phyloP scores from a whole-genome alignment of 1,140 invertebrate species.

The Reticulitermes speratus region DNA sequence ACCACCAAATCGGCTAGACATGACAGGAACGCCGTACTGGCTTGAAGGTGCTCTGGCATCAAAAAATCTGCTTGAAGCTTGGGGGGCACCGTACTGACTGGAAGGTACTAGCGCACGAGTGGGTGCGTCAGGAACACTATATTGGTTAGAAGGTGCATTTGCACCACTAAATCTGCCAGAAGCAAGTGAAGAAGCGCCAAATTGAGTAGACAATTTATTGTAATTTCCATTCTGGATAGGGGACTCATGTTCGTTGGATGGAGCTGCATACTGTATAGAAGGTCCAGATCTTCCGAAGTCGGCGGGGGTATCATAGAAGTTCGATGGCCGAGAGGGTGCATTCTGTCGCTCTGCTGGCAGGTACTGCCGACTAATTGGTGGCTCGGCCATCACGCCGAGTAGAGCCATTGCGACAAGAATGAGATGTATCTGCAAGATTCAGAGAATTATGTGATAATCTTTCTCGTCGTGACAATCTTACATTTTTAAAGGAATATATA shows the following conservation, averaged over 20 bases:
- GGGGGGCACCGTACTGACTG: slow-evolving; percentile 23
- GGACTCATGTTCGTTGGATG: not conserved
- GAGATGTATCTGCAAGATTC: not conserved
- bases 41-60: slow-evolving; percentile 5
- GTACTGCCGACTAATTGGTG: slow-evolving; percentile 25
- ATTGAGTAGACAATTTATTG: not conserved
- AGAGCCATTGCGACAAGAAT: slow-evolving; percentile 13
- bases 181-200: not conserved
- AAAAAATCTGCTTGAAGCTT: not conserved
- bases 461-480: too few relatives aligned
- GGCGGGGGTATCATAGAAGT: slow-evolving; percentile 1
- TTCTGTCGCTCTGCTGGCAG: slow-evolving; percentile 21
- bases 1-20: not conserved
- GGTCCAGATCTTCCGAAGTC: not conserved
- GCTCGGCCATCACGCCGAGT: slow-evolving; percentile 27
- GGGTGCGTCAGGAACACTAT: slow-evolving; percentile 6
- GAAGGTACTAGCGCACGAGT: not conserved
- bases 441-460: too few relatives aligned
- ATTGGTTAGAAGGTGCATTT: slow-evolving; percentile 13
- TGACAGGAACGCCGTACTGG: slow-evolving; percentile 23
- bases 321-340: not conserved
- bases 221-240: not conserved
- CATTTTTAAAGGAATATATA: too few relatives aligned
- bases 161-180: not conserved
- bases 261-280: not conserved